phyloP scores from a whole-genome alignment of 2,888 invertebrate species.

The Amphipyra tragopoginis region DNA sequence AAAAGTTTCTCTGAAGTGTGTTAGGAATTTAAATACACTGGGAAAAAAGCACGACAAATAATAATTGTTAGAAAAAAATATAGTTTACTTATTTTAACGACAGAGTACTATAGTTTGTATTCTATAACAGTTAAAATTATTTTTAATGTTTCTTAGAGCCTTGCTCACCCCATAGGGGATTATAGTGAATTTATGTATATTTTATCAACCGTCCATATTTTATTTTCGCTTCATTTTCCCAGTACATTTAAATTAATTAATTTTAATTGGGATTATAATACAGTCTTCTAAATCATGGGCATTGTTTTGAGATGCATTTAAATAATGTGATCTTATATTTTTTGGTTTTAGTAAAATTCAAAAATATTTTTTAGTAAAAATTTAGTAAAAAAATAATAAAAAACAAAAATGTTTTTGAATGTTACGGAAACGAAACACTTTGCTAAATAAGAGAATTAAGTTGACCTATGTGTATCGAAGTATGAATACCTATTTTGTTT shows the following conservation, averaged over 20 bases:
- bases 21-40: constrained; percentile 51
- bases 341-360: constrained; percentile 52
- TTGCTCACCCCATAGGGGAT: constrained; percentile 43
- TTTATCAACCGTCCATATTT: constrained; percentile 56
- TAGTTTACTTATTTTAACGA: constrained; percentile 38
- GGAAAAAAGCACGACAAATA: constrained; percentile 50
- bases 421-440: constrained; percentile 28
- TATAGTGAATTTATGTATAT: constrained; percentile 47
- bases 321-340: constrained; percentile 56
- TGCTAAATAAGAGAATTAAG: constrained; percentile 48
- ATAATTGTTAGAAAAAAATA: constrained; percentile 46
- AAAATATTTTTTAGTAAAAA: constrained; percentile 44
- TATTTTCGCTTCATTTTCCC: constrained; percentile 48
- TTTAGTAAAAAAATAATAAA: constrained; percentile 34
- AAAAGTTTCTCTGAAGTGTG: constrained; percentile 32
- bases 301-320: constrained; percentile 67
- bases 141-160: constrained; percentile 26
- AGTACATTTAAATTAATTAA: constrained; percentile 54
- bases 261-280: constrained; percentile 40
- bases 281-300: constrained; percentile 62
- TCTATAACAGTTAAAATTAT: constrained; percentile 26
- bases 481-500: constrained; percentile 58
- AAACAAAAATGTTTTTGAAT: constrained; percentile 52
- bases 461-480: constrained; percentile 53
- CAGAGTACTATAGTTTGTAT: constrained; percentile 5